Base-by-base conservation (phyloP, 2,888 invertebrate genomes). In the Rosalia funebris region DNA sequence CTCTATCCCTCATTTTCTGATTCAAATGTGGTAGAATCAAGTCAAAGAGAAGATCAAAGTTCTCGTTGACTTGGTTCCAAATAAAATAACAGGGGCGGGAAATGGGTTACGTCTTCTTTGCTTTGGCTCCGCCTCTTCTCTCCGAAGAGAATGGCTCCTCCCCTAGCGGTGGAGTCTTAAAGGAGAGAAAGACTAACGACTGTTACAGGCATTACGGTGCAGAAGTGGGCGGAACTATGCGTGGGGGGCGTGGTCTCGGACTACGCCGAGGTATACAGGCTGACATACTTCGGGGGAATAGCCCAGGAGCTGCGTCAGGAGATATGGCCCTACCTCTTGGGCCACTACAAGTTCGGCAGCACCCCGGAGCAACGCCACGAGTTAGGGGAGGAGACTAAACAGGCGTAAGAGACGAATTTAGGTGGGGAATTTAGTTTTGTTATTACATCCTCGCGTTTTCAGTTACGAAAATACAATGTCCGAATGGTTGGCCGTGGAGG, bases 401-500 rank as follows among this genome's bases (percentile, higher is more conserved):
- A 91, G 39, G 79, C 81, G 74, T 81, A 69, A 74, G 76, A 47
- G 32, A 50, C 41, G 11, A 11, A 7, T 19, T n/a, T n/a, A 12
- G 4, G 10, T 11, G n/a, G n/a, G n/a, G n/a, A n/a, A n/a, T n/a
- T n/a, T n/a, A n/a, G n/a, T n/a, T n/a, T n/a, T n/a, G n/a, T n/a
- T n/a, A n/a, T n/a, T n/a, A 7, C 11, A 46, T 20, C 15, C 9
- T 52, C 44, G 36, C 2, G 44, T 12, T 63, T 58, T 12, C 44
- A 87, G 89, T 60, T 96, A 95, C 73, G 95, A 96, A 80, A 91
- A 91, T 3, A 92, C 92, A 0, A 94, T 96, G 92, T 94, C 95
- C 0, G 96, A 96, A 79, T 97, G 97, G 97, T 80, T 95, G 60
- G 95, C 95, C 0, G 94, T 96, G 0, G 97, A 98, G 77, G 95